Evolutionary conservation across 2,113 vertebrate genomes (phyloP), one percentile per base, ranked within the genome.

Genomic region (Oreochromis spilurus): DNA sequence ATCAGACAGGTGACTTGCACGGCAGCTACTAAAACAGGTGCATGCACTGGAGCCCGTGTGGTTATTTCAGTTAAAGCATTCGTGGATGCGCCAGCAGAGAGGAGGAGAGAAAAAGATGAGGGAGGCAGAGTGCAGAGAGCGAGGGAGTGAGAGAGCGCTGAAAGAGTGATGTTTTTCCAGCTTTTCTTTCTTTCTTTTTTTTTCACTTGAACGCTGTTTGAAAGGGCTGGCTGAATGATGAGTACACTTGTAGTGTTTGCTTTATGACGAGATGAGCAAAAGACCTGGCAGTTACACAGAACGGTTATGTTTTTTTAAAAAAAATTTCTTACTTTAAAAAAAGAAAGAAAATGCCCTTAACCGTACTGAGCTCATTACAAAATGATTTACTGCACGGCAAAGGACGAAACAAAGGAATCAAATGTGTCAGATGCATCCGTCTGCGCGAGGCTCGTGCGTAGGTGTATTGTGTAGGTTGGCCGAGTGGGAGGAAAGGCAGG

Each of bases 401-500:
- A 78, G 87, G 84, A 89, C 24, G 43, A 92, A 88, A 87, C 84
- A 88, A 92, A 92, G 82, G 81, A 82, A 91, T 84, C 79, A 88
- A 91, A 92, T 89, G 87, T 92, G 92, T 93, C 88, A 85, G 85
- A 87, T 89, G 90, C 88, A 88, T 72, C 31, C 7, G 83, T 94
- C 91, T 94, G 84, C n/a, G 89, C 57, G 55, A 84, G 87, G 92
- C 79, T 65, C 1, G 29, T 88, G 94, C 89, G 94, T 93, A 91
- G 92, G 94, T 89, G 90, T 93, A 80, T 85, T 92, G 93, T 93
- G 95, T 95, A 89, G 95, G 95, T 86, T 58, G 94, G 91, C 79
- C 26, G 90, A 94, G 95, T 95, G 95, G 95, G 91, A 92, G 90
- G 89, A 91, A 57, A 89, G 85, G 81, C 93, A 93, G 94, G 95